These are phyloP conservation scores for Siniperca scherzeri DNA, from an alignment of 2,797 vertebrate genomes.

Conservation along the genomic window DNA sequence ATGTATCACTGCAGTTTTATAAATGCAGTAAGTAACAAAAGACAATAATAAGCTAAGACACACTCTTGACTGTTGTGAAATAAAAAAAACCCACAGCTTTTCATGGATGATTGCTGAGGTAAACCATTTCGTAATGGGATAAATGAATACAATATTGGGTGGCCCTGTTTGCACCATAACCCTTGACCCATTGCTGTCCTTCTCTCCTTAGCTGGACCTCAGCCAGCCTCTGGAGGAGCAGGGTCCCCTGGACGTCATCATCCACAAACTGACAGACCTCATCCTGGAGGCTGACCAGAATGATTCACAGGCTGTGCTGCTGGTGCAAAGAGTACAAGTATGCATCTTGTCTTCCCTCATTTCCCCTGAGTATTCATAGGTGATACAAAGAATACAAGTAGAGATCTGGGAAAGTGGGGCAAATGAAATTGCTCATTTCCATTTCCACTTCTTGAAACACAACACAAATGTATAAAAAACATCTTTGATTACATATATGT, in stretches of 20 bases:
- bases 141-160: slow-evolving; percentile 18
- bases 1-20: slow-evolving; percentile 7
- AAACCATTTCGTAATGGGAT: slow-evolving; percentile 23
- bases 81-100: neutral
- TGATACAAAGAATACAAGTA: neutral
- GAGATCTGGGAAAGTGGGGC: neutral
- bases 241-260: slow-evolving; percentile 97
- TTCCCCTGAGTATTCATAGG: neutral
- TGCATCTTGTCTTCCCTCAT: neutral
- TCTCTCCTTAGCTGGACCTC: slow-evolving; percentile 90
- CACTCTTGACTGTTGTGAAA: neutral
- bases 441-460: slow-evolving; percentile 5
- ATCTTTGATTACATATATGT: neutral
- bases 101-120: slow-evolving; percentile 11
- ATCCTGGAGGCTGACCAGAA: slow-evolving; percentile 99
- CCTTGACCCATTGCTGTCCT: slow-evolving; percentile 46
- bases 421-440: neutral
- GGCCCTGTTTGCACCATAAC: neutral
- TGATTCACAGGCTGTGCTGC: slow-evolving; percentile 92
- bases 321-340: slow-evolving; percentile 97
- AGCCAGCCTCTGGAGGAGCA: slow-evolving; percentile 96
- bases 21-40: neutral
- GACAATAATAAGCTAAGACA: neutral
- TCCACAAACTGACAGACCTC: slow-evolving; percentile 98
- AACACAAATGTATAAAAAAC: neutral